A percentile compares a stretch with the other conserved stretches of the same genome.
Evolutionary conservation across 2,113 vertebrate species (phyloP).

Genomic region (Sprattus sprattus): DNA sequence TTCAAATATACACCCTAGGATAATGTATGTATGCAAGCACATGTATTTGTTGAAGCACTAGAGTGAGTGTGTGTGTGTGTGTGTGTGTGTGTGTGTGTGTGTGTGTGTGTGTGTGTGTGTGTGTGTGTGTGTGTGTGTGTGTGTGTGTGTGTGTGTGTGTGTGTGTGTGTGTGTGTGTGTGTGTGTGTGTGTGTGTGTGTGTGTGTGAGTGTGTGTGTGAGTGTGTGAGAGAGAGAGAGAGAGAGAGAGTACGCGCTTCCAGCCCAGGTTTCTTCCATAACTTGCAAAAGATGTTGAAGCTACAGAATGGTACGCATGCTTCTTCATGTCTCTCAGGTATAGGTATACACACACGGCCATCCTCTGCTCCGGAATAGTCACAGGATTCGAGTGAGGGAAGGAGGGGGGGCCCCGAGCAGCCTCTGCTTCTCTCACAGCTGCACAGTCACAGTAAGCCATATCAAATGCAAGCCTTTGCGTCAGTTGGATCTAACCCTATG

Average conservation of each 20-base stretch:
- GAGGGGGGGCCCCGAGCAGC: neutral
- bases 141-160: constrained; percentile 53
- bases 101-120: constrained; percentile 53
- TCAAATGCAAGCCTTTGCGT: constrained; percentile 64
- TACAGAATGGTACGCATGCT: constrained; percentile 64
- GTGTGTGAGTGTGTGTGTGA: no score
- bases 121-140: constrained; percentile 57
- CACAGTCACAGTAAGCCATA: constrained; percentile 65
- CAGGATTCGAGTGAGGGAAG: neutral
- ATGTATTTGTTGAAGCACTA: neutral
- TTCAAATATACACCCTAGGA: neutral
- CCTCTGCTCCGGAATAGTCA: constrained; percentile 39
- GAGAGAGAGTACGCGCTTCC: neutral
- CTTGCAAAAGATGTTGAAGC: constrained; percentile 66
- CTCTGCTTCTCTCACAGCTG: neutral
- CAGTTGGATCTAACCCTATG: constrained; percentile 16
- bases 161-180: constrained; percentile 55
- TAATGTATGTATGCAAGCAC: neutral
- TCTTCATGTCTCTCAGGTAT: constrained; percentile 63
- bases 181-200: constrained; percentile 55
- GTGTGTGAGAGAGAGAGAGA: neutral
- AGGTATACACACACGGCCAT: constrained; percentile 55
- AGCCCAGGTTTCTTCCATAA: constrained; percentile 64
- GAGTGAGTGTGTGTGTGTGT: constrained; percentile 54
- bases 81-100: constrained; percentile 44